Evolutionary conservation across 1,140 invertebrate genomes (phyloP), one percentile per base, ranked within the genome.

Genomic region (Brevipalpus yothersi): DNA sequence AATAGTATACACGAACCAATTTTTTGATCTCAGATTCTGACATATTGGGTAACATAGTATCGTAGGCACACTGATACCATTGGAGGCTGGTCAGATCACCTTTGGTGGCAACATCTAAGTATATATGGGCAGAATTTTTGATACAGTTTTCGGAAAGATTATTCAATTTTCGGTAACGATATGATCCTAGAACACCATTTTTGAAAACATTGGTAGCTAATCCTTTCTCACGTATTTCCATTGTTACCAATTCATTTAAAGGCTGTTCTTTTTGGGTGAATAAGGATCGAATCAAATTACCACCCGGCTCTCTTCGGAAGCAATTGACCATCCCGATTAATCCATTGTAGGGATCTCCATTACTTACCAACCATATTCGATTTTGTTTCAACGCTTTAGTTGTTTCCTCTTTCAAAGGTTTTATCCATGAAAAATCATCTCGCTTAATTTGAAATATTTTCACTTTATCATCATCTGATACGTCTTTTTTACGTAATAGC

Each of bases 291-390:
- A 86, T 72, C 65, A 79, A 80, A 53, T 76, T 71, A 55, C 86
- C 86, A 54, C 83, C 84, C 12, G 80, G 75, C 72, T 95, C 91
- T 64, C 78, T 76, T 65, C 82, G 80, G 47, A 95, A 73, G 69
- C 92, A 96, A 65, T 86, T 91, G 59, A 83, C 79, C 63, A 96
- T 71, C 45, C 92, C 92, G 53, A 93, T 71, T 40, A 89, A 75
- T 58, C 92, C 90, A 68, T 74, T 81, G 23, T 68, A 66, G 13
- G 62, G 61, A 10, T 61, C 63, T 19, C 67, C 68, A 63, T 80
- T 76, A 55, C 75, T 76, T 17, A 83, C 77, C 12, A 86, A 68
- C 66, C 86, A 78, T 41, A 89, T 40, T 56, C 68, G 65, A 10
- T 56, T 51, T 51, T 51, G 49, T n/a, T 19, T 19, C n/a, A 17